phyloP scores from a whole-genome alignment of 2,113 vertebrate genomes.

The Stercorarius parasiticus region DNA sequence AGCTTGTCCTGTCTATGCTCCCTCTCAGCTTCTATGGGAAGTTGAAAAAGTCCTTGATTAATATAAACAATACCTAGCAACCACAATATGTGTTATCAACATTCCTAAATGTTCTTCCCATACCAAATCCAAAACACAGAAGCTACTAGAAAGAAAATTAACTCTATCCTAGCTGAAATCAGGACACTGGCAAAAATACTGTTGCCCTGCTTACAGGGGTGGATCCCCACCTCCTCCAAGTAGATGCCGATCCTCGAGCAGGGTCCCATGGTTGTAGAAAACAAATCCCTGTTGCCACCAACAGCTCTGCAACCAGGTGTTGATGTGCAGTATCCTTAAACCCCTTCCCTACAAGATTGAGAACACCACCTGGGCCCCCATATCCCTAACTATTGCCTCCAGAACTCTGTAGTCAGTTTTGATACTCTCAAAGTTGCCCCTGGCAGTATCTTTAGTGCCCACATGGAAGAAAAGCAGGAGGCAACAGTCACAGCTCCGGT shows the following conservation, averaged over 20 bases:
- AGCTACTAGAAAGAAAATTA: background rate
- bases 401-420: background rate
- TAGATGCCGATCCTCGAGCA: background rate
- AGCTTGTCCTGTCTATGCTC: background rate
- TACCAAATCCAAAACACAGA: background rate
- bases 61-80: background rate
- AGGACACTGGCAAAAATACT: background rate
- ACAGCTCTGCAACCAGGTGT: background rate
- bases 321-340: background rate
- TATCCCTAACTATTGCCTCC: rapidly evolving
- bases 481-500: background rate
- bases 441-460: background rate
- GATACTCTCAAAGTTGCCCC: background rate
- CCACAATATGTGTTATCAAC: background rate
- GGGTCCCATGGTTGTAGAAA: background rate
- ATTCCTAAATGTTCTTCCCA: background rate
- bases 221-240: background rate
- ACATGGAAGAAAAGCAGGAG: background rate
- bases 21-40: background rate
- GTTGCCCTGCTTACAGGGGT: background rate
- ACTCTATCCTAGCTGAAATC: background rate
- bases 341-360: background rate
- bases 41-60: background rate
- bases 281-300: background rate
- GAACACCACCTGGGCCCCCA: background rate